Evolutionary conservation across 2,113 vertebrate genomes (phyloP), one percentile per base, ranked within the genome.

Genomic region (Nesoenas mayeri): DNA sequence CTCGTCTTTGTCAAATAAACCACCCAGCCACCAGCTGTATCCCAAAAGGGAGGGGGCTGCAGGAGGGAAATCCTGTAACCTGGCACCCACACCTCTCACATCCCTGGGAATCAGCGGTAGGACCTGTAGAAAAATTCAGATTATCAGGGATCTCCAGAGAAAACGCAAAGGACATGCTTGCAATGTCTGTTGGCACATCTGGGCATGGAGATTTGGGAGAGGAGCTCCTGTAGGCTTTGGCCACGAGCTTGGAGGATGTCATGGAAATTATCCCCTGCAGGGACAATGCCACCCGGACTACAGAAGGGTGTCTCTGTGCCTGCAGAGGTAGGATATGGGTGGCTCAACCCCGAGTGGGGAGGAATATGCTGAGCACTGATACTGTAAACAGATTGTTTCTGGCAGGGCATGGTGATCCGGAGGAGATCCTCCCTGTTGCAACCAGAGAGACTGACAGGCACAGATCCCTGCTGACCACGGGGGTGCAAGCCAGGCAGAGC

Each of bases 361-460:
- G 24, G 69, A 65, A 65, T 64, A 38, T 0, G 0, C 86, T 1
- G 3, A 66, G 67, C 3, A 0, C 81, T 91, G 81, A 82, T 74
- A 70, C 36, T 58, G 15, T 89, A 89, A 96, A 89, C 81, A 95
- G 89, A 92, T 93, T 82, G 89, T 80, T 95, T 95, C 62, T 95
- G 93, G 87, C 95, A 95, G 82, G 40, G 62, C 75, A 88, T 0
- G 3, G 91, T 5, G 15, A 83, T 66, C 42, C 72, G 48, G 65
- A 89, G 91, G 83, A 79, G 94, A 91, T 95, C 91, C 21, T 84
- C 48, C 70, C 69, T 62, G 73, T 83, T 32, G 4, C 12, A 10
- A 70, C 42, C 69, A 62, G 87, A 74, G 31, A 73, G 48, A 36
- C 89, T 1, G 0, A 75, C 71, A 93, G 91, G 85, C 77, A 56